phyloP scores from a whole-genome alignment of 2,888 invertebrate species.

The Heliconius sara region DNA sequence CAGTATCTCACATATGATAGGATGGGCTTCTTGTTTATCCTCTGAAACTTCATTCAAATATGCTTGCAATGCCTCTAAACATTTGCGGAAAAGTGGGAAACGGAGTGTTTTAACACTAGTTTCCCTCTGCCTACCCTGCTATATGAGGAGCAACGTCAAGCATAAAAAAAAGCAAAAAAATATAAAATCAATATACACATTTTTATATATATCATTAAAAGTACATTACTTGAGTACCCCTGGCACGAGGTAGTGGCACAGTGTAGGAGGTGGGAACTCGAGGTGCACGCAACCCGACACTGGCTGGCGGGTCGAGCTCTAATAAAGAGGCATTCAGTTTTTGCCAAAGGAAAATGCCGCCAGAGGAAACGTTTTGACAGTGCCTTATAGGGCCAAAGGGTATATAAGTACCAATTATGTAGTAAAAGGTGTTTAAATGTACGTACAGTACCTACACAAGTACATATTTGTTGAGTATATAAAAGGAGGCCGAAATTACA shows the following conservation, averaged over 20 bases:
- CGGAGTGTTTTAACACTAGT: background rate
- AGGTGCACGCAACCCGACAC: conserved; percentile 44
- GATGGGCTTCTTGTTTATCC: too few relatives aligned
- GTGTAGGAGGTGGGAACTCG: conserved; percentile 46
- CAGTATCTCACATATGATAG: too few relatives aligned
- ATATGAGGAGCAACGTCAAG: background rate
- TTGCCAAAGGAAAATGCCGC: conserved; percentile 48
- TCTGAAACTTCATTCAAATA: too few relatives aligned
- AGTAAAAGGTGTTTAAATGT: background rate
- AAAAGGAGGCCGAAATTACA: too few relatives aligned
- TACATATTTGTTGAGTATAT: background rate
- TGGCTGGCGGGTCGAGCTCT: conserved; percentile 29
- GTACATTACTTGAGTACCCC: background rate
- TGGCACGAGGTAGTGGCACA: conserved; percentile 10
- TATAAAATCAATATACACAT: too few relatives aligned
- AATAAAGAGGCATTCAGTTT: conserved; percentile 42
- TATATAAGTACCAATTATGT: conserved; percentile 38
- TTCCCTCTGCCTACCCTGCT: background rate
- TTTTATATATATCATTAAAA: too few relatives aligned
- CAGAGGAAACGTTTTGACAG: conserved; percentile 55
- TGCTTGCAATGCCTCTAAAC: too few relatives aligned
- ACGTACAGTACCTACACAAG: background rate
- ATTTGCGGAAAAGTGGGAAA: too few relatives aligned
- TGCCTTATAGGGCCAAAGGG: conserved; percentile 1
- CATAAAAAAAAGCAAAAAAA: too few relatives aligned